Evolutionary conservation across 2,113 vertebrate genomes (phyloP).

Genomic region (Larimichthys crocea): DNA sequence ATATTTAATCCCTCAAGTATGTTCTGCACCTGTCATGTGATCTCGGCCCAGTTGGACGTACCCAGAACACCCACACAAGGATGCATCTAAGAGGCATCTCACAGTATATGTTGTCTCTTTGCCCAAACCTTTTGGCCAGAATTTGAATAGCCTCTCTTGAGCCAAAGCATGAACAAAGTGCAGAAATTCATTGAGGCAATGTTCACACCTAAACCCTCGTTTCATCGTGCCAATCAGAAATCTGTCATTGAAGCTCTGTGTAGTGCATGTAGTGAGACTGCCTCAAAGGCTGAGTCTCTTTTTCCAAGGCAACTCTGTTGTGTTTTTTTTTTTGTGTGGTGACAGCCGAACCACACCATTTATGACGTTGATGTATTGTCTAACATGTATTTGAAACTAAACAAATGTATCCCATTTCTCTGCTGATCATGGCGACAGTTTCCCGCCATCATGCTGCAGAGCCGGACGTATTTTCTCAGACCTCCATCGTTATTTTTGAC

Average conservation of each 20-base stretch:
- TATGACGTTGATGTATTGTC: neutral
- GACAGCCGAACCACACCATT: neutral
- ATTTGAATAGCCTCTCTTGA: neutral
- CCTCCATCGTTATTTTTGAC: conserved; percentile 12
- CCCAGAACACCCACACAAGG: neutral
- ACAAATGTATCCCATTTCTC: neutral
- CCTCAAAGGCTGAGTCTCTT: neutral
- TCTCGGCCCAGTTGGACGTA: neutral
- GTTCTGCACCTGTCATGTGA: neutral
- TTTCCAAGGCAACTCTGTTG: no score
- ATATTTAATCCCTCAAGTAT: neutral
- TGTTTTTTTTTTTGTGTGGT: neutral
- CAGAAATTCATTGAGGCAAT: neutral
- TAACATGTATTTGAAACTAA: neutral
- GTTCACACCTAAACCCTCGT: neutral
- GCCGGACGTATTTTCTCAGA: neutral
- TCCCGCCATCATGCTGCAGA: neutral
- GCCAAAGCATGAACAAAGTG: neutral
- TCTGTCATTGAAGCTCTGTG: no score
- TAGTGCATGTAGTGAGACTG: neutral
- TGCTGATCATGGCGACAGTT: neutral
- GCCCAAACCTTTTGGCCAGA: neutral
- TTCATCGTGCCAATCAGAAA: neutral
- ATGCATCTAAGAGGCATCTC: no score
- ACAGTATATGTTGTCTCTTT: no score